These are phyloP conservation scores for Machimus atricapillus DNA, from an alignment of 2,888 invertebrate genomes.

Conservation along the genomic window DNA sequence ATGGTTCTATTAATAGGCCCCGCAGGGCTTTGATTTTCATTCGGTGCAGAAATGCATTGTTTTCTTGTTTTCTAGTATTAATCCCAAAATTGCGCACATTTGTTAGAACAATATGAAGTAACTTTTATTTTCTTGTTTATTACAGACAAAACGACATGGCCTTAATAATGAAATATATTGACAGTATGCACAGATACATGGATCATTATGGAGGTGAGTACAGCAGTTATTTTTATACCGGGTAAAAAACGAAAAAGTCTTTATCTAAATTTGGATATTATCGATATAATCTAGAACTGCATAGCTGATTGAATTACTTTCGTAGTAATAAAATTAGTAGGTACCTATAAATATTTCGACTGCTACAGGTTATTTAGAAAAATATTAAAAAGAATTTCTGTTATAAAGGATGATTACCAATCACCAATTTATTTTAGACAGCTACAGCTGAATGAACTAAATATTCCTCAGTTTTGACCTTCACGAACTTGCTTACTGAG, in stretches of 20 bases:
- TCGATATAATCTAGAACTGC: background rate
- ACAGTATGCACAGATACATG: constrained; percentile 79
- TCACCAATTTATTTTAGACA: background rate
- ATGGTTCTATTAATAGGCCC: background rate
- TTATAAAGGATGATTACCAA: no score
- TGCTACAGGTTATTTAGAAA: no score
- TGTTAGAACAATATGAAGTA: background rate
- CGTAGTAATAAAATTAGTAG: background rate
- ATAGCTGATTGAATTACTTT: background rate
- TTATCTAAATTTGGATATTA: background rate
- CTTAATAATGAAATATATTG: constrained; percentile 80
- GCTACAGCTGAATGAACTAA: background rate
- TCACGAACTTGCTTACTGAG: background rate
- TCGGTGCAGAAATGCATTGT: background rate
- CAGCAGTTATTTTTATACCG: constrained; percentile 45
- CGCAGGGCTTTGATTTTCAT: background rate
- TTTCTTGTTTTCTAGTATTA: background rate
- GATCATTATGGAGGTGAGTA: constrained; percentile 83
- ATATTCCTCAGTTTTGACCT: background rate
- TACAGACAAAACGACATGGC: constrained; percentile 68
- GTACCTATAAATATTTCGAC: background rate
- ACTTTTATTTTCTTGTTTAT: background rate
- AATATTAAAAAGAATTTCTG: no score
- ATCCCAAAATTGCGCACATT: background rate
- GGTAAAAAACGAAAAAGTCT: background rate